Evolutionary conservation across 2,797 vertebrate genomes (phyloP).

Genomic region (Helostoma temminkii): DNA sequence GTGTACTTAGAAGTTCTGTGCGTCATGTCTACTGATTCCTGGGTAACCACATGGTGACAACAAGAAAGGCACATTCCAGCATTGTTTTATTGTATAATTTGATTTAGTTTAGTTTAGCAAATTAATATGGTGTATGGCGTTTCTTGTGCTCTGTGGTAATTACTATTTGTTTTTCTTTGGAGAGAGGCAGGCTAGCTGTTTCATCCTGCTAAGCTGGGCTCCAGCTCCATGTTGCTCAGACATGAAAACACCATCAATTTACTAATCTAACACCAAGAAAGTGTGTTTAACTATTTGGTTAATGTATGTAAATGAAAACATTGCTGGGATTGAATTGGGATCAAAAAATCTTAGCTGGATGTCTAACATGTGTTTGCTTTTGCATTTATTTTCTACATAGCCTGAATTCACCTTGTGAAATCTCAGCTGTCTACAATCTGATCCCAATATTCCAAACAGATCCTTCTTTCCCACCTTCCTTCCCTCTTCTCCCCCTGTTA

Average conservation of each 20-base stretch:
- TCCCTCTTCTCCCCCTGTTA: background rate
- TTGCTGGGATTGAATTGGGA: background rate
- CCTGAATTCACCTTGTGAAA: background rate
- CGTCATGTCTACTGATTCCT: no score
- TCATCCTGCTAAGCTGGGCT: background rate
- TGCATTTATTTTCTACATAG: background rate
- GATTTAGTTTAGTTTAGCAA: no score
- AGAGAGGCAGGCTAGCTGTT: no score
- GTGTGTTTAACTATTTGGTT: no score
- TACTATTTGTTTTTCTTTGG: no score
- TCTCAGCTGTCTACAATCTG: conserved; percentile 1
- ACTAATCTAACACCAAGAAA: no score
- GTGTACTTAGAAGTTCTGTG: no score
- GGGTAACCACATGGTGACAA: no score
- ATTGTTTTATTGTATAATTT: no score
- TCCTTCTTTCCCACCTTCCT: conserved; percentile 29
- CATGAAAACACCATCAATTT: background rate
- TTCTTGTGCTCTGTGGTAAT: no score
- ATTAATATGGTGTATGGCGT: no score
- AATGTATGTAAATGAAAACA: background rate
- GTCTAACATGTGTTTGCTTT: background rate
- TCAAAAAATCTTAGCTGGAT: background rate
- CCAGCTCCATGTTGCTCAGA: background rate
- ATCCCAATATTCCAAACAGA: conserved; percentile 25
- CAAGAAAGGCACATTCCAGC: no score